Base-by-base conservation (phyloP, 2,113 vertebrate genomes). In the Ciconia maguari region DNA sequence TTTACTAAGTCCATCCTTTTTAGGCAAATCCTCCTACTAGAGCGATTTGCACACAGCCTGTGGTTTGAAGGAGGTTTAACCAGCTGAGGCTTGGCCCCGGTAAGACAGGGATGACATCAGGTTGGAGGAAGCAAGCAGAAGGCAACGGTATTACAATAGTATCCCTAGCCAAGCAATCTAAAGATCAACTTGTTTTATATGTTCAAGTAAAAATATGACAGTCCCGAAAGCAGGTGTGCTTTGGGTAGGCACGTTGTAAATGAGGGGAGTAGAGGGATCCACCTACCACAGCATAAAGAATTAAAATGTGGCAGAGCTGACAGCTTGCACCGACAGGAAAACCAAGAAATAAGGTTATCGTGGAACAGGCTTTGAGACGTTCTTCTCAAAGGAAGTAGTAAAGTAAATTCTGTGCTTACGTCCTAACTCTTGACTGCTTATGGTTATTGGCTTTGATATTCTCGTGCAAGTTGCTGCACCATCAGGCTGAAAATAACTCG, bases 331-430 rank as follows among this genome's bases (percentile, higher is more conserved):
- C 1, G 1, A 84, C n/a, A 81, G 71, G 54, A 94, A 89, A 74
- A 49, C n/a, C 44, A 80, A 83, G 61, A 79, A 65, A 32, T 65
- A 24, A 18, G 24, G 49, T 87, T 68, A 62, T 17, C 34, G 52
- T 55, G 34, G n/a, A 68, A 70, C 34, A 84, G 48, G 36, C 38
- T 92, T 75, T 49, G 79, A 90, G 58, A 41, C 0, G 0, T 57
- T 90, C 41, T 93, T 83, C 80, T 89, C 82, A 54, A 90, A 90
- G 66, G 78, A 69, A 96, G 89, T 55, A 78, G n/a, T 81, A 81
- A 87, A 90, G 49, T 41, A 90, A 90, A 12, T 65, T 77, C 27
- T 74, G 24, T 11, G 15, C 26, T 89, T 87, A 38, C 18, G 41
- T 49, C 51, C 57, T 49, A 41, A 51, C 76, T 95, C 74, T 71